These are phyloP conservation scores for Tyrannus savana DNA, from an alignment of 2,113 vertebrate species.

Conservation along the genomic window DNA sequence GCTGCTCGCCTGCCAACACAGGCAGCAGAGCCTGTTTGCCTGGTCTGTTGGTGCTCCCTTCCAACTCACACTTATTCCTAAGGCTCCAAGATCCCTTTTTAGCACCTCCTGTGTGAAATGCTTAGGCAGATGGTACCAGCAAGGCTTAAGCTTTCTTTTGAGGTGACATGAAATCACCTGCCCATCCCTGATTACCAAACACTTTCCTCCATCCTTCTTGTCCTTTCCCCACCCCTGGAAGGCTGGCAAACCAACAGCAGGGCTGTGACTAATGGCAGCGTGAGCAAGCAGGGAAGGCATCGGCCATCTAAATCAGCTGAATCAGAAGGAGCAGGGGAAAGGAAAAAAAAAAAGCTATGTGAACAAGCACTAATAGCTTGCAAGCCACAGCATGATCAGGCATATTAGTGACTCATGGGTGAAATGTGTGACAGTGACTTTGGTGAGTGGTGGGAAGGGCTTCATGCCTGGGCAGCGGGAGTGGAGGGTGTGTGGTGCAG, in stretches of 20 bases:
- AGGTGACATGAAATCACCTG: not conserved
- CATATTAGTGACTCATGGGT: constrained; percentile 7
- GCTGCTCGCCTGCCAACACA: not conserved
- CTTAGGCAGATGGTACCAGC: not conserved
- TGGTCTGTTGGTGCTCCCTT: not conserved
- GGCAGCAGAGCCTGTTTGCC: not conserved
- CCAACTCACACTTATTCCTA: not conserved
- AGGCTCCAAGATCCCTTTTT: not conserved
- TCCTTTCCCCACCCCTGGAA: not conserved
- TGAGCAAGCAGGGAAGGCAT: not conserved
- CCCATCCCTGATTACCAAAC: not conserved
- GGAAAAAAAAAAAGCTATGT: not conserved
- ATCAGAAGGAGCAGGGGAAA: constrained; percentile 7
- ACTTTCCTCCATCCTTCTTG: not conserved
- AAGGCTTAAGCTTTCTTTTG: not conserved
- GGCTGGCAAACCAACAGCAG: not conserved
- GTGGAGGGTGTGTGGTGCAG: accelerated
- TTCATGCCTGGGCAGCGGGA: not conserved
- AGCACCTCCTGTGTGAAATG: not conserved
- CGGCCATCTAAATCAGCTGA: constrained; percentile 19
- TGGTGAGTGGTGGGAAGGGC: not conserved
- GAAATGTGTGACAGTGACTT: not conserved
- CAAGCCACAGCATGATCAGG: not conserved
- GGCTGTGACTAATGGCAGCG: not conserved
- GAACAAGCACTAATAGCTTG: not conserved